These are phyloP conservation scores for Stercorarius parasiticus DNA, from an alignment of 2,113 vertebrate genomes.

Conservation along the genomic window DNA sequence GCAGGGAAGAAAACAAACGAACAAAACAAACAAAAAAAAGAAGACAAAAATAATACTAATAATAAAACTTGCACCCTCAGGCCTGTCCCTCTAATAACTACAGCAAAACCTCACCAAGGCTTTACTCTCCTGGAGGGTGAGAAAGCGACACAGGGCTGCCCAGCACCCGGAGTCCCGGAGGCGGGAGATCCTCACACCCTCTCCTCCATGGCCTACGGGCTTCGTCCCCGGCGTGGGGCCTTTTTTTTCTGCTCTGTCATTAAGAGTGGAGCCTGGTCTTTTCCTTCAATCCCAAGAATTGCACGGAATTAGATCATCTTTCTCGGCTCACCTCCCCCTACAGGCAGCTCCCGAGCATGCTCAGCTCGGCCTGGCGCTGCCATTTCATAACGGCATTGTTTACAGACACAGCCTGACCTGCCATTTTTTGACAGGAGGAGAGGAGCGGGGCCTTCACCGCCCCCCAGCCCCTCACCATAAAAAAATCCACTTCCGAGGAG, in stretches of 20 bases:
- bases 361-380: conserved; percentile 78
- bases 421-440: conserved; percentile 57
- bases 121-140: conserved; percentile 56
- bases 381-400: conserved; percentile 88
- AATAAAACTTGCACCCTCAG: conserved; percentile 30
- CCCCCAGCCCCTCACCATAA: not conserved
- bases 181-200: conserved; percentile 49
- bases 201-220: conserved; percentile 58
- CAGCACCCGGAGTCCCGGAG: conserved; percentile 47
- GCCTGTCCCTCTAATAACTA: conserved; percentile 58
- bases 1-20: not conserved
- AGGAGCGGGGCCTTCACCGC: not conserved
- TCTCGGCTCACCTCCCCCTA: conserved; percentile 77
- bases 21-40: not conserved
- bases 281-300: conserved; percentile 73
- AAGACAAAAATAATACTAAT: not conserved
- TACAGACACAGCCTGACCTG: conserved; percentile 76
- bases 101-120: conserved; percentile 55
- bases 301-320: conserved; percentile 70
- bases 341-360: conserved; percentile 77
- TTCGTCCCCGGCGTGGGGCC: conserved; percentile 61
- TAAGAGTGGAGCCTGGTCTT: conserved; percentile 71
- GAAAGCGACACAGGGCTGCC: conserved; percentile 33
- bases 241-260: conserved; percentile 72
- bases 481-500: not conserved